Conservation (phyloP, 2,888 invertebrate species). For the Margaritifera margaritifera region DNA sequence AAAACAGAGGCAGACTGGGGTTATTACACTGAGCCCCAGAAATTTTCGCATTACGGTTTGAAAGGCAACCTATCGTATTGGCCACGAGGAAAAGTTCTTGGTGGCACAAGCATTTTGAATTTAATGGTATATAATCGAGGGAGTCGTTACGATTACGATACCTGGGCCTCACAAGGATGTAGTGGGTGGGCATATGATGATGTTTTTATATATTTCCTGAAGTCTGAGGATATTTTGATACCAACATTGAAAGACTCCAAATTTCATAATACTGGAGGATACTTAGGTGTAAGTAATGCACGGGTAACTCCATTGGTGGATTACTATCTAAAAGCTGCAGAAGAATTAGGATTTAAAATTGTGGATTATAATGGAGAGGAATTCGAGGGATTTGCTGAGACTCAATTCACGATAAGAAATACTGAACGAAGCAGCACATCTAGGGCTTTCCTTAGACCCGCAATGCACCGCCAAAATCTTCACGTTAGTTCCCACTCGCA, state of each 20-base stretch:
- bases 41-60: slow-evolving; percentile 32
- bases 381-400: slow-evolving; percentile 27
- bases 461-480: slow-evolving; percentile 21
- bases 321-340: slow-evolving; percentile 75
- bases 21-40: slow-evolving; percentile 73
- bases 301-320: slow-evolving; percentile 46
- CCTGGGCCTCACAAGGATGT: slow-evolving; percentile 90
- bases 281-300: slow-evolving; percentile 50
- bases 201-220: slow-evolving; percentile 78
- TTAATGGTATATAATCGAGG: slow-evolving; percentile 94
- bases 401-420: slow-evolving; percentile 22
- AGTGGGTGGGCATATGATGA: slow-evolving; percentile 91
- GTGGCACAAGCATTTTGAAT: slow-evolving; percentile 90
- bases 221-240: slow-evolving; percentile 74
- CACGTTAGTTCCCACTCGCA: slow-evolving; percentile 29
- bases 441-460: slow-evolving; percentile 24
- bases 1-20: slow-evolving; percentile 64
- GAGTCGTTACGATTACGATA: slow-evolving; percentile 86
- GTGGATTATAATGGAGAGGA: slow-evolving; percentile 30
- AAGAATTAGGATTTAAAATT: slow-evolving; percentile 76
- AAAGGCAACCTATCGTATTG: slow-evolving; percentile 82
- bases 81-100: slow-evolving; percentile 92
- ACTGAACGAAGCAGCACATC: slow-evolving; percentile 29
- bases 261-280: slow-evolving; percentile 60
- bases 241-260: slow-evolving; percentile 40